phyloP scores from a whole-genome alignment of 2,113 vertebrate genomes.

The Mesocricetus auratus region DNA sequence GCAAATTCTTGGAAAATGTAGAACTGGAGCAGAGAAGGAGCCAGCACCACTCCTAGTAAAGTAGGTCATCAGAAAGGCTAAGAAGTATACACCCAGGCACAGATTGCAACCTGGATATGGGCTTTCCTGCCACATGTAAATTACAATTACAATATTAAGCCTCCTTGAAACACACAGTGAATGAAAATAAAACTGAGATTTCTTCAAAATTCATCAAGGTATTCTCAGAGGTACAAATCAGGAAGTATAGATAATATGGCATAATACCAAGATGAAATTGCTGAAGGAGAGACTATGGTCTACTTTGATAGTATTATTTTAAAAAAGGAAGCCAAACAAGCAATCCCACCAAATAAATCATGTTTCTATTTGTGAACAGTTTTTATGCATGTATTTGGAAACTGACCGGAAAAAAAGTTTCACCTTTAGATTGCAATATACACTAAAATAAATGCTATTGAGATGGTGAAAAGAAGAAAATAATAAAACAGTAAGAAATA shows the following conservation, averaged over 20 bases:
- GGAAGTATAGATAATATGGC: not conserved
- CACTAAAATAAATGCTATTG: not conserved
- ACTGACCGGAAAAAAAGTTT: not conserved
- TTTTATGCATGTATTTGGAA: not conserved
- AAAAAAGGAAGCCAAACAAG: not conserved
- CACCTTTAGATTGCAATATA: not conserved
- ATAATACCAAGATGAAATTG: not conserved
- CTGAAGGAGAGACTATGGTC: not conserved
- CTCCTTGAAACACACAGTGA: not conserved
- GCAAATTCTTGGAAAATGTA: conserved; percentile 58
- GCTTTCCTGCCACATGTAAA: not conserved
- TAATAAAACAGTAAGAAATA: not conserved
- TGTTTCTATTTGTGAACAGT: not conserved
- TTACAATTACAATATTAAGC: not conserved
- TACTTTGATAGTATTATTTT: not conserved
- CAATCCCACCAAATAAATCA: not conserved
- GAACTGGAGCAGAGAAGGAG: not conserved
- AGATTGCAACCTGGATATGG: not conserved
- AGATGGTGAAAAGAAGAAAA: not conserved
- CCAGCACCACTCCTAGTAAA: not conserved
- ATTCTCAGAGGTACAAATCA: not conserved
- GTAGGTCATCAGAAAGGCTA: conserved; percentile 46
- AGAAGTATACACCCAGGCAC: not conserved
- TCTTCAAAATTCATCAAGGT: not conserved
- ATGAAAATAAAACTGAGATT: not conserved